Conservation (phyloP, 1,140 invertebrate species). For the Olivierus martensii region DNA sequence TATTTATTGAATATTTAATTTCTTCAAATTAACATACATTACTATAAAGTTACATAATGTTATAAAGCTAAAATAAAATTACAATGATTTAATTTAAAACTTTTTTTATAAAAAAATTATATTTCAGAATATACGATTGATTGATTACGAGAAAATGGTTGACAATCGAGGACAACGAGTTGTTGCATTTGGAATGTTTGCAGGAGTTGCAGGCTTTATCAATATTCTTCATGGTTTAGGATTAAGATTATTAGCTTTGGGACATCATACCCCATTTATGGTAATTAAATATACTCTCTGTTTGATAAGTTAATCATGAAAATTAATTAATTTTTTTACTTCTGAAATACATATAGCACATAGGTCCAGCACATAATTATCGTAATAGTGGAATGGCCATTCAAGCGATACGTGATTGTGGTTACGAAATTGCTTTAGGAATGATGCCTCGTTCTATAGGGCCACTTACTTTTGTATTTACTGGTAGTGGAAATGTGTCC, state of each 20-base stretch:
- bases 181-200: conserved; percentile 98
- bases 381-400: conserved; percentile 92
- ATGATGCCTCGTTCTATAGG: conserved; percentile 97
- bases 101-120: too few relatives aligned
- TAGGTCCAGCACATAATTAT: conserved; percentile 97
- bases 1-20: too few relatives aligned
- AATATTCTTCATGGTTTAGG: conserved; percentile 97
- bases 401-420: conserved; percentile 91
- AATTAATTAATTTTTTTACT: too few relatives aligned
- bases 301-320: too few relatives aligned
- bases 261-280: conserved; percentile 99
- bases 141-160: conserved; percentile 95
- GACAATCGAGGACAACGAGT: conserved; percentile 75
- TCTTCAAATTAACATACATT: too few relatives aligned
- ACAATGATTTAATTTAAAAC: too few relatives aligned
- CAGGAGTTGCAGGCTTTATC: conserved; percentile 96
- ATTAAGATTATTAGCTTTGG: conserved; percentile 78
- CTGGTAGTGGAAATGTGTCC: conserved; percentile 67
- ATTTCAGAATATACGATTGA: conserved; percentile 74
- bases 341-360: conserved; percentile 52
- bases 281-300: conserved; percentile 38
- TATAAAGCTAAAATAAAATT: too few relatives aligned
- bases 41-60: too few relatives aligned
- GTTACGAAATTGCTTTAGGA: conserved; percentile 93
- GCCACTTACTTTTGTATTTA: conserved; percentile 94